Evolutionary conservation across 2,888 invertebrate species (phyloP), one percentile per base, ranked within the genome.

Genomic region (Lycia hirtaria): DNA sequence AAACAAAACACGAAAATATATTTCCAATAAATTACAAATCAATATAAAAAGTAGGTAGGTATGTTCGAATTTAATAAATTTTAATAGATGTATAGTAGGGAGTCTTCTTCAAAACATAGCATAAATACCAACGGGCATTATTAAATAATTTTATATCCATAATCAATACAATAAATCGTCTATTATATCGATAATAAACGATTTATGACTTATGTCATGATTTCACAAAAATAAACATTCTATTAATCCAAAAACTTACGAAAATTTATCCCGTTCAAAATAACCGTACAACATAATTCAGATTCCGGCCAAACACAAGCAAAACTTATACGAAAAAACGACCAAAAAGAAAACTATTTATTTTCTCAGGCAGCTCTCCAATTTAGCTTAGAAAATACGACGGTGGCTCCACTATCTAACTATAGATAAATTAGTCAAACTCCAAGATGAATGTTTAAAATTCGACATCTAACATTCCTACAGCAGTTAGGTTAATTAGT

Each of bases 401-500:
- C n/a, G 1, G 17, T 28, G 26, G 22, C 22, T 41, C 26, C 10
- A 4, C 9, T 4, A 28, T 5, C 26, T 6, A 15, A 15, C 6
- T 28, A 14, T 6, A 22, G n/a, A 22, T 40, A 41, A 41, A 0
- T 10, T 41, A 5, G 41, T 26, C 14, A 26, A 15, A 40, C 40
- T 24, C 5, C 17, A 41, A 41, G 58, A 64, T 58, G 33, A 56
- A 58, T 43, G 50, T 56, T 59, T 30, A 26, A 56, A 59, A 57
- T 55, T 56, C 53, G 37, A 60, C 56, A 54, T 48, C 41, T 15
- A 24, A 43, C 60, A 56, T 56, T 60, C 52, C 32, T 58, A 56
- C 79, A 82, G 84, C 86, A 83, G 84, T 82, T 80, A 75, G 80
- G 84, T 86, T 87, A 88, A 88, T 88, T 88, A 87, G 84, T 81